Evolutionary conservation across 2,888 invertebrate species (phyloP), one percentile per base, ranked within the genome.

Genomic region (Lepidochrysops patricia): DNA sequence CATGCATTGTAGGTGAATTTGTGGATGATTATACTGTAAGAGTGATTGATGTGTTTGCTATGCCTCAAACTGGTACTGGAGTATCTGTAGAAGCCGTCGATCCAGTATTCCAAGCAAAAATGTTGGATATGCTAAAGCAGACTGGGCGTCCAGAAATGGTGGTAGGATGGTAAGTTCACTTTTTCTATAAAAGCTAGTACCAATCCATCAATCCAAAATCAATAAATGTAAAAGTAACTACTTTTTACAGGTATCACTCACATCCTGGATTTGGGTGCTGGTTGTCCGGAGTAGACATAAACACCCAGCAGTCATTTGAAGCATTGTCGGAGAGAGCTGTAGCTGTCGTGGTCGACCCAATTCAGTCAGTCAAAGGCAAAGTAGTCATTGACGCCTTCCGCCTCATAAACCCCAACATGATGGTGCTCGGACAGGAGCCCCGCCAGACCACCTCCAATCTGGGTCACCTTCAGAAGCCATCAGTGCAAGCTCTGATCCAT

Each of bases 201-300:
- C n/a, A n/a, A n/a, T n/a, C n/a, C n/a, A n/a, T n/a, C n/a, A n/a
- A n/a, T n/a, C n/a, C n/a, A n/a, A n/a, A n/a, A n/a, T n/a, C n/a
- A n/a, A n/a, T n/a, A n/a, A n/a, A n/a, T n/a, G n/a, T n/a, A n/a
- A n/a, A n/a, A n/a, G n/a, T n/a, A n/a, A n/a, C 25, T 43, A 13
- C 19, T n/a, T 58, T 60, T 73, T 81, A 70, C 69, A 92, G 92
- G 92, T 99, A 99, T 80, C 99, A 99, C 79, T 98, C 98, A 58
- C 99, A 99, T 93, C 99, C 99, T 70, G 99, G 99, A 34, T 99
- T 99, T 86, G 99, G 99, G 48, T 99, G 99, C 82, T 99, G 99
- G 99, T 90, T 99, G 64, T 99, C 99, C 9, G 98, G 97, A 49
- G 99, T 99, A 9, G 99, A 99, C 82, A 99, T 99, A 70, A 99